Conservation (phyloP, 1,140 invertebrate species). For the Lordiphosa mommai region DNA sequence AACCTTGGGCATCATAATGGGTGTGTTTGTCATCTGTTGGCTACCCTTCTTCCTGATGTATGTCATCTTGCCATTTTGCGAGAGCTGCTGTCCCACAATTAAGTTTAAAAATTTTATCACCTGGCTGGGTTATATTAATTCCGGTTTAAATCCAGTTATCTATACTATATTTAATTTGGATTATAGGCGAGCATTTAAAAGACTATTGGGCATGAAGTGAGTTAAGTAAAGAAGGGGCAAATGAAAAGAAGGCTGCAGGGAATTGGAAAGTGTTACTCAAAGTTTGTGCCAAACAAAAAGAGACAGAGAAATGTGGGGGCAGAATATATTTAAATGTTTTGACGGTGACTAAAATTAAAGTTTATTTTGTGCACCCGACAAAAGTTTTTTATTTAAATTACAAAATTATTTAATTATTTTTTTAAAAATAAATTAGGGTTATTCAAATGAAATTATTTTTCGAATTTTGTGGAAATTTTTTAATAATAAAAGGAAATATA, state of each 20-base stretch:
- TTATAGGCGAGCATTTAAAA: constrained; percentile 95
- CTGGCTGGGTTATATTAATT: constrained; percentile 99
- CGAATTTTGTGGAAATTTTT: too few relatives aligned
- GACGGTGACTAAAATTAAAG: neutral
- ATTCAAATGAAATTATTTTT: too few relatives aligned
- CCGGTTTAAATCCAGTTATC: constrained; percentile 97
- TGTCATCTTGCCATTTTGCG: constrained; percentile 93
- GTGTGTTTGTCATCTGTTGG: constrained; percentile 97
- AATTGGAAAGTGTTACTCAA: constrained; percentile 38
- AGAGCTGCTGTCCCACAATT: constrained; percentile 88
- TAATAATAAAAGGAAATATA: too few relatives aligned
- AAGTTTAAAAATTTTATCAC: constrained; percentile 93
- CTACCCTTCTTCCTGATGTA: constrained; percentile 98
- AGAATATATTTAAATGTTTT: constrained; percentile 16
- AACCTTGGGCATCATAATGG: constrained; percentile 96
- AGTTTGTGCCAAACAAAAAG: constrained; percentile 61
- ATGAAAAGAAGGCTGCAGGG: neutral
- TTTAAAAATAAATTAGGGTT: neutral
- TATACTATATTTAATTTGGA: constrained; percentile 99
- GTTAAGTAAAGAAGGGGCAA: constrained; percentile 1
- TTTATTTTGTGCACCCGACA: neutral
- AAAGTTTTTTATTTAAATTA: neutral
- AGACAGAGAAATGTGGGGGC: neutral
- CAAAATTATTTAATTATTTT: neutral
- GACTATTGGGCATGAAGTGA: constrained; percentile 86